Percentiles rank a stretch among this genome's conserved stretches.
Conservation (phyloP, 1,140 invertebrate genomes). For the Bombyx mandarina region DNA sequence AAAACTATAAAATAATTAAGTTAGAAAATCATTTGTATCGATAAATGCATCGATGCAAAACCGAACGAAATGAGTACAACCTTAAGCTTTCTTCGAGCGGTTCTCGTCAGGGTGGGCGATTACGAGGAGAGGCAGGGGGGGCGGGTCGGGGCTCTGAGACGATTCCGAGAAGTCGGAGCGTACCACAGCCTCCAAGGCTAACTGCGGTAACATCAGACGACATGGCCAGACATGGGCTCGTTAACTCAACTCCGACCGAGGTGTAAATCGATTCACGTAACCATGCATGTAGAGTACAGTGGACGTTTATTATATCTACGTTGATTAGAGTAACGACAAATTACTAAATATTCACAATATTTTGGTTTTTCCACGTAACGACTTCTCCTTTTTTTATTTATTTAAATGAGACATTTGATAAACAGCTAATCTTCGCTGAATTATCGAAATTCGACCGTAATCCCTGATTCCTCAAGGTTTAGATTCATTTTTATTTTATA, state of each 20-base stretch:
- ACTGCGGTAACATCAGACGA: conserved; percentile 58
- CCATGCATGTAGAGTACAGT: not conserved
- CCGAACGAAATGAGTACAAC: conserved; percentile 4
- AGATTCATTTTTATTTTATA: too few relatives aligned
- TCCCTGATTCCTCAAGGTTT: too few relatives aligned
- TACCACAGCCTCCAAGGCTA: conserved; percentile 40
- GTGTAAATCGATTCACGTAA: not conserved
- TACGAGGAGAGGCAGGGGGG: conserved; percentile 20
- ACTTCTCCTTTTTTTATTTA: too few relatives aligned
- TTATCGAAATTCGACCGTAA: too few relatives aligned
- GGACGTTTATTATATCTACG: too few relatives aligned
- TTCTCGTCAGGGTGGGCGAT: conserved; percentile 28
- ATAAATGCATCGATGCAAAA: conserved; percentile 4
- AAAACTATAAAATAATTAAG: too few relatives aligned
- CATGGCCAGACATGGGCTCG: conserved; percentile 44
- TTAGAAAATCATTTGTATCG: conserved; percentile 2
- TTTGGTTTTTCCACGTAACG: too few relatives aligned
- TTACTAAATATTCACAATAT: too few relatives aligned
- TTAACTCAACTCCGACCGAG: conserved; percentile 44
- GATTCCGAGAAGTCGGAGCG: conserved; percentile 51
- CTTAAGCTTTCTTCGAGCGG: conserved; percentile 16
- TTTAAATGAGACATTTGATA: too few relatives aligned
- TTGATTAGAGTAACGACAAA: too few relatives aligned
- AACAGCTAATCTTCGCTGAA: too few relatives aligned
- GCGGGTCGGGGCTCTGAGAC: conserved; percentile 21